Evolutionary conservation across 1,140 invertebrate species (phyloP).

Genomic region (Maniola jurtina): DNA sequence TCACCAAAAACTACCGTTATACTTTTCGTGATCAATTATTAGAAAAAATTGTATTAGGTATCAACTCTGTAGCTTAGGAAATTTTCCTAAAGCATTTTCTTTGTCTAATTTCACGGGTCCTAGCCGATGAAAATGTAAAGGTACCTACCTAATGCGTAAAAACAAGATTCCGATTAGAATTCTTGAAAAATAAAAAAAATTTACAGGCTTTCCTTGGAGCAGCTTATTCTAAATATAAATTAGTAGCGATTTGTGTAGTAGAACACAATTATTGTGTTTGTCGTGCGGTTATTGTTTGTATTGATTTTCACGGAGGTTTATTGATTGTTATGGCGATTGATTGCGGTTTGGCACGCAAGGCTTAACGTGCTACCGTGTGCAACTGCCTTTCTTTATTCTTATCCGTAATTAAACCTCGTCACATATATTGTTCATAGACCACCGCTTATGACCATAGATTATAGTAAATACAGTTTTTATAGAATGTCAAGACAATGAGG

Average conservation of each 20-base stretch:
- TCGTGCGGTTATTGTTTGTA: conserved; percentile 48
- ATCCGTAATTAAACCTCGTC: conserved; percentile 27
- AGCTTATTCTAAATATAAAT: background rate
- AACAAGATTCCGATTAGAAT: too few relatives aligned
- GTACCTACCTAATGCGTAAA: too few relatives aligned
- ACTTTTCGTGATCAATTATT: too few relatives aligned
- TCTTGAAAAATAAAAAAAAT: too few relatives aligned
- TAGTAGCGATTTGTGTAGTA: background rate
- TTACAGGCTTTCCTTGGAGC: too few relatives aligned
- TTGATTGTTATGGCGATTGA: conserved; percentile 68
- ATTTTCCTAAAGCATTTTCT: too few relatives aligned
- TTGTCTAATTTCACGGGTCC: too few relatives aligned
- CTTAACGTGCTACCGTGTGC: conserved; percentile 28
- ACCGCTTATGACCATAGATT: background rate
- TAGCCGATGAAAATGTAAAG: too few relatives aligned
- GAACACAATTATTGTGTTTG: conserved; percentile 1
- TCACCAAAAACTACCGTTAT: too few relatives aligned
- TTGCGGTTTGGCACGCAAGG: conserved; percentile 51
- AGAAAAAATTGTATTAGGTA: too few relatives aligned
- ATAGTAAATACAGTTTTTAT: background rate
- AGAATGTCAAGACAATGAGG: conserved; percentile 4
- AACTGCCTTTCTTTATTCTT: conserved; percentile 20
- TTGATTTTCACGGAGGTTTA: conserved; percentile 62
- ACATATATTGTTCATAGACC: conserved; percentile 20
- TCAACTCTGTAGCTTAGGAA: too few relatives aligned